These are phyloP conservation scores for Pelobates fuscus DNA, from an alignment of 2,113 vertebrate species.

Conservation along the genomic window DNA sequence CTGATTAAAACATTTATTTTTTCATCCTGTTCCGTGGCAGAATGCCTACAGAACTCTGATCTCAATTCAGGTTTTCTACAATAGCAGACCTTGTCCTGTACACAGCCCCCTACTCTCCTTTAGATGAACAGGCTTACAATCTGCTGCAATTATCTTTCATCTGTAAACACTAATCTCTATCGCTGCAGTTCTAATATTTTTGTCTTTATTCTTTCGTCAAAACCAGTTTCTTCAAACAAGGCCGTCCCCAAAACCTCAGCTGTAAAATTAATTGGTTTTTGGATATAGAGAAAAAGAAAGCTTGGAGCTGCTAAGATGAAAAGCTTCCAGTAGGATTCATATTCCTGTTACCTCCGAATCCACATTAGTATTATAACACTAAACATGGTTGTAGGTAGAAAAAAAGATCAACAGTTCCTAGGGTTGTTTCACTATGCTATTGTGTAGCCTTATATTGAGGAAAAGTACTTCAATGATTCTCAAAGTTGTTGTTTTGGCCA, in stretches of 20 bases:
- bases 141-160: constrained; percentile 1
- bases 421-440: background rate
- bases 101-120: background rate
- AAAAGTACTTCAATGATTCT: too few species aligned
- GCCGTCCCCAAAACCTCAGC: background rate
- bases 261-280: constrained; percentile 40
- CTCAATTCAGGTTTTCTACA: background rate
- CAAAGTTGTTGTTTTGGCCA: too few species aligned
- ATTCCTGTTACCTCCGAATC: constrained; percentile 11
- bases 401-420: constrained; percentile 9
- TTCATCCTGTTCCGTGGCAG: background rate
- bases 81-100: background rate
- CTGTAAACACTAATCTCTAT: constrained; percentile 12
- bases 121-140: background rate
- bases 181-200: background rate
- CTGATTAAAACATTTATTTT: background rate
- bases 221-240: constrained; percentile 11
- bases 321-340: constrained; percentile 20
- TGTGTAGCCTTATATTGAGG: too few species aligned
- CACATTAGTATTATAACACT: constrained; percentile 29
- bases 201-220: constrained; percentile 9
- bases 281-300: constrained; percentile 9
- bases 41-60: background rate
- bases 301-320: constrained; percentile 22
- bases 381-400: constrained; percentile 15